Evolutionary conservation across 2,888 invertebrate species (phyloP).

Genomic region (Drosophila merina): DNA sequence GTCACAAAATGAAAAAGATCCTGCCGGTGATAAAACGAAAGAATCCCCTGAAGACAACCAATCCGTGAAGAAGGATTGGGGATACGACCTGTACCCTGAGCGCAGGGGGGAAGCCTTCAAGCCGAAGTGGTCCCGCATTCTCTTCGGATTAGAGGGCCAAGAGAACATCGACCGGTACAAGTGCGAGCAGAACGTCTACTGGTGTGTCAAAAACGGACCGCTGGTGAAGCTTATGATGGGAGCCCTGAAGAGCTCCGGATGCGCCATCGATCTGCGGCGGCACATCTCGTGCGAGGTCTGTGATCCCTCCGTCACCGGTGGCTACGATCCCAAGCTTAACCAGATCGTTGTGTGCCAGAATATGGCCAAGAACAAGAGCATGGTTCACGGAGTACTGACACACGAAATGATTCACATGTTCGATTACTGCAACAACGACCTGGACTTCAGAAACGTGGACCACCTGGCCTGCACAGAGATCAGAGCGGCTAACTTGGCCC

Average conservation of each 20-base stretch:
- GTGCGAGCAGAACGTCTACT: constrained; percentile 91
- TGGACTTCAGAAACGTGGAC: constrained; percentile 94
- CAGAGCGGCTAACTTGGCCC: constrained; percentile 95
- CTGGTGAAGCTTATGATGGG: constrained; percentile 93
- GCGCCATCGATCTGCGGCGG: constrained; percentile 92
- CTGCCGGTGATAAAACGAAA: constrained; percentile 3
- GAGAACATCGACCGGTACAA: constrained; percentile 89
- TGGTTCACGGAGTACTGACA: constrained; percentile 91
- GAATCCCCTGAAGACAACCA: constrained; percentile 9
- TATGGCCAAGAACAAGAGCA: constrained; percentile 87
- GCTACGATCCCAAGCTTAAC: constrained; percentile 86
- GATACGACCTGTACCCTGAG: constrained; percentile 93
- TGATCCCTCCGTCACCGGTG: constrained; percentile 92
- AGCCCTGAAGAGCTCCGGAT: constrained; percentile 87
- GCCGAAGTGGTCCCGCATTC: constrained; percentile 85
- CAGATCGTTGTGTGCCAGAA: constrained; percentile 95
- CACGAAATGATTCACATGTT: constrained; percentile 99
- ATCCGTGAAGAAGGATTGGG: constrained; percentile 85
- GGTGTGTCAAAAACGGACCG: constrained; percentile 90
- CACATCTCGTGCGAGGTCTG: constrained; percentile 97
- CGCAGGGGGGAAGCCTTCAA: constrained; percentile 87
- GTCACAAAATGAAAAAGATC: constrained; percentile 9
- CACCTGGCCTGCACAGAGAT: constrained; percentile 98
- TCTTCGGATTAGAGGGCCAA: constrained; percentile 88
- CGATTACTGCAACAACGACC: constrained; percentile 94